Conservation (phyloP, 1,140 invertebrate species). For the Wiebesia pumilae region DNA sequence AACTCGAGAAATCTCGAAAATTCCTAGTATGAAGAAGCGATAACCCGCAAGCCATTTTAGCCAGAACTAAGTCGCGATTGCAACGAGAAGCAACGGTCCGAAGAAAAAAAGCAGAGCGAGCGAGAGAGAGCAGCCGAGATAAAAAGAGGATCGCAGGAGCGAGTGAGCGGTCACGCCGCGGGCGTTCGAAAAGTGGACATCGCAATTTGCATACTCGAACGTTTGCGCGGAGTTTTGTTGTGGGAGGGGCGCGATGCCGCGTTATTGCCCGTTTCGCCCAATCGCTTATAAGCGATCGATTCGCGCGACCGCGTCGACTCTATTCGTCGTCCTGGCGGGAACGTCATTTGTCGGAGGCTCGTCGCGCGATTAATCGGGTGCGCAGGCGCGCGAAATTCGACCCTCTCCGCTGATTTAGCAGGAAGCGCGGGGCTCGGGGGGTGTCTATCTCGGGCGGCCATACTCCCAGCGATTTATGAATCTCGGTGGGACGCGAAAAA, state of each 20-base stretch:
- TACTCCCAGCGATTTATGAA: too few species aligned
- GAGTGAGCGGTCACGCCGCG: conserved; percentile 52
- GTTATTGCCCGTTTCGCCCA: conserved; percentile 45
- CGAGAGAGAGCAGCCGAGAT: background rate
- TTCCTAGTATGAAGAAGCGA: conserved; percentile 47
- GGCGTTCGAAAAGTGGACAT: conserved; percentile 55
- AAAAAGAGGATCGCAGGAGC: conserved; percentile 12
- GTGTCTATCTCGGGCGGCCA: too few species aligned
- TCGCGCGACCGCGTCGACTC: too few species aligned
- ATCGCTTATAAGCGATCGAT: conserved; percentile 55
- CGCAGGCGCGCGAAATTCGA: background rate
- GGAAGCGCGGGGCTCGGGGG: too few species aligned
- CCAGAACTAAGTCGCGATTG: conserved; percentile 42
- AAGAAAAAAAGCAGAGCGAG: too few species aligned
- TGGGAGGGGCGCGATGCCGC: conserved; percentile 29
- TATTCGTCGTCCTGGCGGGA: background rate
- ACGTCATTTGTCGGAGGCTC: conserved; percentile 30
- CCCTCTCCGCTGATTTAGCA: too few species aligned
- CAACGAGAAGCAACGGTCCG: background rate
- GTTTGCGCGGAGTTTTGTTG: background rate
- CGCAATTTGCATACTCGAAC: conserved; percentile 57
- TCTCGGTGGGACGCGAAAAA: too few species aligned
- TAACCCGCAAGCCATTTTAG: conserved; percentile 1
- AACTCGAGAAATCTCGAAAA: conserved; percentile 30
- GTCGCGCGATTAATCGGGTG: conserved; percentile 4